A percentile compares a stretch with the other conserved stretches of the same genome.
phyloP scores from a whole-genome alignment of 30 jellyfish, hydroid and myxozoan genomes.

The Cassiopea xamachana region DNA sequence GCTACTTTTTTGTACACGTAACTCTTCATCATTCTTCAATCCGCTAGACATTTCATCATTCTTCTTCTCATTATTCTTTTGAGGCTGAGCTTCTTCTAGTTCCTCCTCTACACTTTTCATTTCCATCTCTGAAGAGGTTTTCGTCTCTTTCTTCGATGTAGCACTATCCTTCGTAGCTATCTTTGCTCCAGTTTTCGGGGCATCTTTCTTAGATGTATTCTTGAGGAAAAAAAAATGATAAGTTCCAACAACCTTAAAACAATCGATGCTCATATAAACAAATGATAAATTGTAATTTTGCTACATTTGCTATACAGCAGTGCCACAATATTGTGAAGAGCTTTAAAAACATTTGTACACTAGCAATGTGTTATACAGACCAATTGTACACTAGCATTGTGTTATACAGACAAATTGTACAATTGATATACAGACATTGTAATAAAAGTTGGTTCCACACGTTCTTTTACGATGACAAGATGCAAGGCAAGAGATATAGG shows the following conservation, averaged over 20 bases:
- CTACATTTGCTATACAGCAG: too few relatives aligned
- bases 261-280: background rate
- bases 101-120: background rate
- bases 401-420: too few relatives aligned
- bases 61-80: background rate
- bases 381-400: too few relatives aligned
- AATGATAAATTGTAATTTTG: too few relatives aligned
- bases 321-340: too few relatives aligned
- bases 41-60: constrained; percentile 2
- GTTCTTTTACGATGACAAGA: too few relatives aligned
- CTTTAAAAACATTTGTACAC: too few relatives aligned
- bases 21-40: constrained; percentile 3
- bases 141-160: background rate
- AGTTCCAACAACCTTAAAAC: background rate
- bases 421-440: too few relatives aligned
- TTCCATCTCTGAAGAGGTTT: background rate
- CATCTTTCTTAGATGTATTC: background rate
- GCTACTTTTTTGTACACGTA: background rate
- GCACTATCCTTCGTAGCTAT: background rate
- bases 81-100: background rate
- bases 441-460: too few relatives aligned
- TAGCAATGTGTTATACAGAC: too few relatives aligned
- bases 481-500: too few relatives aligned
- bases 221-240: background rate
- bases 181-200: background rate